Percentiles rank a stretch among this genome's conserved stretches.
Conservation (phyloP, 2,888 invertebrate genomes). For the Eilema sororculum region DNA sequence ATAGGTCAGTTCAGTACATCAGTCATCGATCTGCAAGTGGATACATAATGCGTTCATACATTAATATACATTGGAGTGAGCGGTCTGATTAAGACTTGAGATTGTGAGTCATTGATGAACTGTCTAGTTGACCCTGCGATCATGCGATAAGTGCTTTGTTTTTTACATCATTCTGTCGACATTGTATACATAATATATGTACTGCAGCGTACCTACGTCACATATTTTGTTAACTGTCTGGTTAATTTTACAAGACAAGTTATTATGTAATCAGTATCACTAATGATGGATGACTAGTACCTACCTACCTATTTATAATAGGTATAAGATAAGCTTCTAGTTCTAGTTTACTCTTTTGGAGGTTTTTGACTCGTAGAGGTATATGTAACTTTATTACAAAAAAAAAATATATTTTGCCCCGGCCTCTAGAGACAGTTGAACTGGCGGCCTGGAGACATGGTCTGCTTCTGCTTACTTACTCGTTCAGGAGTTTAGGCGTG, state of each 20-base stretch:
- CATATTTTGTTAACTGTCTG: conserved; percentile 1
- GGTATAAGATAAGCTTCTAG: too few species aligned
- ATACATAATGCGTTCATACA: neutral
- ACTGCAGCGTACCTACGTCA: neutral
- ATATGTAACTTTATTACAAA: too few species aligned
- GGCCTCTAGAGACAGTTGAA: too few species aligned
- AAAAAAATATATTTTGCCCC: too few species aligned
- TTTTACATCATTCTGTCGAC: neutral
- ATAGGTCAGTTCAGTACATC: neutral
- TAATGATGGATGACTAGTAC: neutral
- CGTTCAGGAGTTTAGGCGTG: too few species aligned
- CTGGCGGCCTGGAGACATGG: too few species aligned
- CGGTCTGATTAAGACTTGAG: conserved; percentile 28
- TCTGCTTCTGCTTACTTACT: too few species aligned
- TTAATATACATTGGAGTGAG: too few species aligned
- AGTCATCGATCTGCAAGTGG: neutral
- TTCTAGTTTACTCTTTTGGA: too few species aligned
- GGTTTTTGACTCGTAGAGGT: too few species aligned
- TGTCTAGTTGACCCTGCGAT: conserved; percentile 31
- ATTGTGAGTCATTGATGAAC: conserved; percentile 41
- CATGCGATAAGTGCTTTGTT: conserved; percentile 15
- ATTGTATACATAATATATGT: too few species aligned
- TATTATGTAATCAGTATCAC: neutral
- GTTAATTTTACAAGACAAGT: neutral
- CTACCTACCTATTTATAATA: neutral